phyloP scores from a whole-genome alignment of 2,888 invertebrate genomes.

The Unio delphinus region DNA sequence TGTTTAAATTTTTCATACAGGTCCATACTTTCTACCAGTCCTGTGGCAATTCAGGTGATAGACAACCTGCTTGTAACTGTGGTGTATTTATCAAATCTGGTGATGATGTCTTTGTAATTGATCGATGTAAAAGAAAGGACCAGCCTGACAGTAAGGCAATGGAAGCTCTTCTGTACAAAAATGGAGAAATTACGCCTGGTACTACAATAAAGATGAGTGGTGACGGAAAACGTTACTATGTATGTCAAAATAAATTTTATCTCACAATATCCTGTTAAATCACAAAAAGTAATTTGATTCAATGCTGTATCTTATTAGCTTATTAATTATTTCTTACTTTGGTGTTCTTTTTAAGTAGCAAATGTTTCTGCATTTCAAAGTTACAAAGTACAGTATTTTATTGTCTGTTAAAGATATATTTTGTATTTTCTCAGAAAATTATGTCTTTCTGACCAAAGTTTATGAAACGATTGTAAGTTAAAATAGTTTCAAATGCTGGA shows the following conservation, averaged over 20 bases:
- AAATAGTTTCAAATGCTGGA: no score
- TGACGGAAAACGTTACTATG: constrained; percentile 31
- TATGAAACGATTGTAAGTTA: no score
- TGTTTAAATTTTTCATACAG: constrained; percentile 2
- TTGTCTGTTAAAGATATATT: no score
- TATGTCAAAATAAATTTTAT: constrained; percentile 12
- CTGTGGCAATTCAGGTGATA: constrained; percentile 2
- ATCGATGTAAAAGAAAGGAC: constrained; percentile 25
- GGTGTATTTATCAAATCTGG: constrained; percentile 31
- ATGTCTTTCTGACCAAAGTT: no score
- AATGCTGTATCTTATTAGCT: neutral
- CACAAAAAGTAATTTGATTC: neutral
- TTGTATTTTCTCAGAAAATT: no score
- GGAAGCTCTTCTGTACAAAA: constrained; percentile 16
- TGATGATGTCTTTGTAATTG: constrained; percentile 47
- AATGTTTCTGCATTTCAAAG: no score
- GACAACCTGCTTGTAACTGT: constrained; percentile 45
- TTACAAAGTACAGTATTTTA: no score
- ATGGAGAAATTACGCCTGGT: constrained; percentile 34
- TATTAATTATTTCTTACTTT: no score
- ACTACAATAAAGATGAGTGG: constrained; percentile 18
- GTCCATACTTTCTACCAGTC: constrained; percentile 15
- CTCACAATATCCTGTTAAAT: neutral
- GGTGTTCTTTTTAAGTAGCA: no score
- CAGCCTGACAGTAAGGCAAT: no score